phyloP scores from a whole-genome alignment of 2,797 vertebrate species.

The Cossypha polioptera region DNA sequence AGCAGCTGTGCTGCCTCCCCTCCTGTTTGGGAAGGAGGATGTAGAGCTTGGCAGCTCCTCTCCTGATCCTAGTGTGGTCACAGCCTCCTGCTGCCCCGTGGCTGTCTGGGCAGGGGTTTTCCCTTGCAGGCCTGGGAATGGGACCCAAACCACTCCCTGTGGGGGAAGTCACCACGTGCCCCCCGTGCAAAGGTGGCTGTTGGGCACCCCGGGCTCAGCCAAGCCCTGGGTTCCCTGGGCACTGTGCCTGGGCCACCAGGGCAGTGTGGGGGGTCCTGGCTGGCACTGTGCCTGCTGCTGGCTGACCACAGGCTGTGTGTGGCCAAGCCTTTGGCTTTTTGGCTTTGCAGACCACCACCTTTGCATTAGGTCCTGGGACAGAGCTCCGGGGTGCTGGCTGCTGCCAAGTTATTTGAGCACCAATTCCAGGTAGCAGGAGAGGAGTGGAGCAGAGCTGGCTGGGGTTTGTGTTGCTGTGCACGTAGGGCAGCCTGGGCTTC shows the following conservation, averaged over 20 bases:
- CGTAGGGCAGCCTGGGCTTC: not conserved
- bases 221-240: accelerated
- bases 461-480: not conserved
- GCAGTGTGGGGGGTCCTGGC: accelerated
- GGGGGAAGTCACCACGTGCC: accelerated
- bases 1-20: not conserved
- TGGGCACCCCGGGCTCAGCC: not conserved
- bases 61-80: not conserved
- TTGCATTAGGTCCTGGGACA: not conserved
- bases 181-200: not conserved
- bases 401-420: not conserved
- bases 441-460: not conserved
- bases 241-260: not conserved
- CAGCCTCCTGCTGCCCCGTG: not conserved
- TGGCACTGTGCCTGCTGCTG: not conserved
- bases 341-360: not conserved
- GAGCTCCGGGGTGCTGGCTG: accelerated
- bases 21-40: not conserved
- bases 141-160: accelerated
- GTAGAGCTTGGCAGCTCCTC: not conserved
- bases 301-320: not conserved
- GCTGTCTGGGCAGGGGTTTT: not conserved
- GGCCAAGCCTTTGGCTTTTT: not conserved
- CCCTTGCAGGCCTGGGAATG: not conserved
- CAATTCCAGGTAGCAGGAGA: not conserved